Conservation (phyloP, 1,140 invertebrate species). For the Meteorus sp. region DNA sequence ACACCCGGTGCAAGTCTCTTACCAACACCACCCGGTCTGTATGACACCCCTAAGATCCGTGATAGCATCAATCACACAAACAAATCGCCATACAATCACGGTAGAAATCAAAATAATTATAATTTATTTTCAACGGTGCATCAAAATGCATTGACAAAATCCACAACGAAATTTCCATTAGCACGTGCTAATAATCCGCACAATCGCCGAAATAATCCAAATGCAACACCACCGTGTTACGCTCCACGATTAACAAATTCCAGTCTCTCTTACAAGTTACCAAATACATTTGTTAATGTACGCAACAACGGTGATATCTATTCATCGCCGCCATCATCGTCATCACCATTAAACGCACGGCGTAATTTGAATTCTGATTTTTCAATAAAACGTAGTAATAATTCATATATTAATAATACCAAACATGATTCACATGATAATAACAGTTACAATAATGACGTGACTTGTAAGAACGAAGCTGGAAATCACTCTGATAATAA, state of each 20-base stretch:
- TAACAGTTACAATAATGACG: constrained; percentile 1
- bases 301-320: not conserved
- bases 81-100: not conserved
- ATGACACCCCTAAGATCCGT: constrained; percentile 23
- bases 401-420: not conserved
- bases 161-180: not conserved
- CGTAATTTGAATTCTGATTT: not conserved
- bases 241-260: not conserved
- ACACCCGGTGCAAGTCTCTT: constrained; percentile 40
- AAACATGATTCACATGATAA: not conserved
- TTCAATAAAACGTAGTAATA: not conserved
- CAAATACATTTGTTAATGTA: not conserved
- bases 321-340: no score
- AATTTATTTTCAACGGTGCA: not conserved
- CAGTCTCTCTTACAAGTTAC: not conserved
- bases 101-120: not conserved
- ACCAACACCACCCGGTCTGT: constrained; percentile 39
- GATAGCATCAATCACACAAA: constrained; percentile 27
- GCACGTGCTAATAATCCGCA: not conserved
- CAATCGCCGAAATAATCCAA: constrained; percentile 8
- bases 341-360: not conserved
- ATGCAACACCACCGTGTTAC: not conserved
- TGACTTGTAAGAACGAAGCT: not conserved
- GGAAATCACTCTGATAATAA: constrained; percentile 11
- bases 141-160: not conserved